A percentile compares a stretch with the other conserved stretches of the same genome.
phyloP scores from a whole-genome alignment of 2,888 invertebrate genomes.

The Calliphora vomitoria region DNA sequence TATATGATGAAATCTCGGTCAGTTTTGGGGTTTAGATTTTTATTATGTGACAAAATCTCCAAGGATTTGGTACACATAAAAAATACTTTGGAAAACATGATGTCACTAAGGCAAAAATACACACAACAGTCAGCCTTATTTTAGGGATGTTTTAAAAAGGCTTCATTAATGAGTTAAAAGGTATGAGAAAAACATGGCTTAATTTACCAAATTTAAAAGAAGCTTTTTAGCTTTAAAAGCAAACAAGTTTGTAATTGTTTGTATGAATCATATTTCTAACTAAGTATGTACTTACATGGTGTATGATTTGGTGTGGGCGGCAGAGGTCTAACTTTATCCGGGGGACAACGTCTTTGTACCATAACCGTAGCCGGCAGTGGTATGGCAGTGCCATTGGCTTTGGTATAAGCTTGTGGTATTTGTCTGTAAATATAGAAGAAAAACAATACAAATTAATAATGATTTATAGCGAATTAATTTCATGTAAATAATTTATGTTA shows the following conservation, averaged over 20 bases:
- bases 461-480: constrained; percentile 5
- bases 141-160: constrained; percentile 65
- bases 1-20: constrained; percentile 70
- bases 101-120: constrained; percentile 21
- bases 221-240: neutral
- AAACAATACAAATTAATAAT: neutral
- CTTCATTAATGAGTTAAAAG: constrained; percentile 28
- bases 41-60: constrained; percentile 50
- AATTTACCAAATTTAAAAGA: neutral
- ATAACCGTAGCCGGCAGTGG: constrained; percentile 92
- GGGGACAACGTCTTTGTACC: constrained; percentile 90
- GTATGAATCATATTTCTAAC: neutral
- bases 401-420: constrained; percentile 87
- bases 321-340: constrained; percentile 91
- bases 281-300: constrained; percentile 83
- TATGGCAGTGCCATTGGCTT: constrained; percentile 89
- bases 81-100: constrained; percentile 18
- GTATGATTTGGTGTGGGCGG: constrained; percentile 88
- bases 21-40: constrained; percentile 49
- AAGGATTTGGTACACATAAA: constrained; percentile 15
- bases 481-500: constrained; percentile 40
- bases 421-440: constrained; percentile 86
- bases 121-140: constrained; percentile 7
- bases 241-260: neutral
- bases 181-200: constrained; percentile 10